Percentiles rank a stretch among this genome's conserved stretches.
Conservation (phyloP, 2,888 invertebrate genomes). For the Xestia rhomboidea region DNA sequence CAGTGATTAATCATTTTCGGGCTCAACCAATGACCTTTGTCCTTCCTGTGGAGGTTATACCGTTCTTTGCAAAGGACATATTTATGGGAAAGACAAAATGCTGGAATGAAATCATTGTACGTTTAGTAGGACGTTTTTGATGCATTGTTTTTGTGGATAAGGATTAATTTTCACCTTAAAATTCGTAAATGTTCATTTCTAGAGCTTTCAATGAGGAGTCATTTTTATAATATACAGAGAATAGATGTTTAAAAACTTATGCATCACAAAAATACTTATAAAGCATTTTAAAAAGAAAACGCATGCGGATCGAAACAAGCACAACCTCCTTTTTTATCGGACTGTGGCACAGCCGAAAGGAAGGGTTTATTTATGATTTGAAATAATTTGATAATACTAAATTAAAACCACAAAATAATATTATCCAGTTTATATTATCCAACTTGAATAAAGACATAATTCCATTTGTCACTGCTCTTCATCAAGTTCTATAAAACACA, state of each 20-base stretch:
- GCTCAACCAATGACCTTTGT: conserved; percentile 64
- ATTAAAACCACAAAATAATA: too few relatives aligned
- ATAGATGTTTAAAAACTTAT: not conserved
- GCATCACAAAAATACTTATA: not conserved
- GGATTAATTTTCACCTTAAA: not conserved
- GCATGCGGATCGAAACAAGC: not conserved
- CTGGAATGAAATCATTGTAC: conserved; percentile 39
- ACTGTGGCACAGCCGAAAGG: not conserved
- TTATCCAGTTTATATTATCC: not conserved
- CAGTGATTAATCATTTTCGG: conserved; percentile 66
- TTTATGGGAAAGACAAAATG: conserved; percentile 63
- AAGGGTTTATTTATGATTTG: not conserved
- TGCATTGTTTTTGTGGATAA: conserved; percentile 6
- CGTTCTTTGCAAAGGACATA: conserved; percentile 64
- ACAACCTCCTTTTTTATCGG: not conserved
- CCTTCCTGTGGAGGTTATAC: conserved; percentile 52
- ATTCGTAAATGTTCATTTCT: not conserved
- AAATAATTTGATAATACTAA: not conserved
- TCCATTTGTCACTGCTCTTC: not conserved
- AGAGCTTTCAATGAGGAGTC: not conserved
- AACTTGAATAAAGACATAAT: not conserved
- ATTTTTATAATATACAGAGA: not conserved
- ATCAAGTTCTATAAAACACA: not conserved
- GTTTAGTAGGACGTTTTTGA: conserved; percentile 27
- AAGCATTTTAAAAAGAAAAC: not conserved